Evolutionary conservation across 2,113 vertebrate genomes (phyloP).

Genomic region (Limnothrissa miodon): DNA sequence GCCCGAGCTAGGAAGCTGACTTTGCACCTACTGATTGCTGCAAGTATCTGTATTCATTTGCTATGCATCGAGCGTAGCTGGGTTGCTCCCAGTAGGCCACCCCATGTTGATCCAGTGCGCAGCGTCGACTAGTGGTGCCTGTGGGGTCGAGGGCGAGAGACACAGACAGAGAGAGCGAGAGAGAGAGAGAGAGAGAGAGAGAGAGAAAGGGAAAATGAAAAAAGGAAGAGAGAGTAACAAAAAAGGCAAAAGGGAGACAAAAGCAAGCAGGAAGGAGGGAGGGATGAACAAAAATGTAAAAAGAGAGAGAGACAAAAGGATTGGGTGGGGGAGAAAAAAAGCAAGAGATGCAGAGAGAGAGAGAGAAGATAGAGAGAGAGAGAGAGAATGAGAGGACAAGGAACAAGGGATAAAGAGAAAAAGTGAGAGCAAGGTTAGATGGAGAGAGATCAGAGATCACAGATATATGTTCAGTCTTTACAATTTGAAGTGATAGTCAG

Average conservation of each 20-base stretch:
- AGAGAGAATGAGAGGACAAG: too few relatives aligned
- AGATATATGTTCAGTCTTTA: not conserved
- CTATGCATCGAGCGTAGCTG: constrained; percentile 99
- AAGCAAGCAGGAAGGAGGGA: not conserved
- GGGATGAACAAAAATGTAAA: not conserved
- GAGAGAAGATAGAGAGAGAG: not conserved
- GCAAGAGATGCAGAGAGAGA: not conserved
- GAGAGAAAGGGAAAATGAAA: constrained; percentile 22
- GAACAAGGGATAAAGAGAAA: not conserved
- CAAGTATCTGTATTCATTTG: constrained; percentile 99
- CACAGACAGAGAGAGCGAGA: constrained; percentile 43
- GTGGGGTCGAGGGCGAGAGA: constrained; percentile 63
- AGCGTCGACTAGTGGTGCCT: constrained; percentile 99
- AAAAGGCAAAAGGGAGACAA: not conserved
- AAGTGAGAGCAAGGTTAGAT: not conserved
- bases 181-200: constrained; percentile 45
- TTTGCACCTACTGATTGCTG: constrained; percentile 99
- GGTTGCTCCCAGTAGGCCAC: constrained; percentile 98
- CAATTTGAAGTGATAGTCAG: not conserved
- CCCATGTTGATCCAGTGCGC: constrained; percentile 96
- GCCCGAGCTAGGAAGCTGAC: constrained; percentile 86
- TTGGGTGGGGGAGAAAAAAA: not conserved
- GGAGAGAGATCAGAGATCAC: not conserved
- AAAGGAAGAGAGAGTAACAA: not conserved
- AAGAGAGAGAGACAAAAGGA: not conserved